Base-by-base conservation (phyloP, 2,888 invertebrate species). In the Ditula angustiorana region DNA sequence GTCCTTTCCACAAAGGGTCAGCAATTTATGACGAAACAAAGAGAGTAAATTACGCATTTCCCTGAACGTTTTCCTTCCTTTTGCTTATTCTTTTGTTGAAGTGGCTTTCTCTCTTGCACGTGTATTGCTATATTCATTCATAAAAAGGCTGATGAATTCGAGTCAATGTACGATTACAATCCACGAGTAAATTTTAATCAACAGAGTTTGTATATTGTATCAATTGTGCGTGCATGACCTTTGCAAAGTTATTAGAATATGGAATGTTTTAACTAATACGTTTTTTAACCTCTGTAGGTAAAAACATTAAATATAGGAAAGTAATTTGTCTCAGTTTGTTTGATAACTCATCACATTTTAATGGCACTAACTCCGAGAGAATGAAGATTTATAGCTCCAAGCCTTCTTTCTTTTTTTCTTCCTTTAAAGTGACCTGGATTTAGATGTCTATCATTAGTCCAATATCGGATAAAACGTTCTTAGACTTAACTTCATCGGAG, bases 121-220 rank as follows among this genome's bases (percentile, higher is more conserved):
- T 30, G 30, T 37, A 60, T 23, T 24, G 49, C 8, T 59, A 49
- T 59, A 5, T 28, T 37, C 35, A 26, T 55, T 55, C 13, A 62
- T 61, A 49, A 56, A 37, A n/a, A 3, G 7, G 21, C 44, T 23
- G 21, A 44, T 19, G 21, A 44, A 11, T 19, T 23, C 44, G 13
- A 44, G 44, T 5, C 30, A 30, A 30, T 10, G 30, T 10, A 30
- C 30, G 30, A 30, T 8, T 30, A 30, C 1, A 8, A 30, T 10
- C 7, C 7, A 8, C 30, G 30, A 30, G 30, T 30, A 8, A 30
- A 30, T 30, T 30, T 30, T 30, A 10, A 30, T 5, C 1, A 30
- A 30, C n/a, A n/a, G 2, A 13, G 10, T 37, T 37, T n/a, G 30
- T 30, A 30, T n/a, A n/a, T n/a, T n/a, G n/a, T n/a, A 30, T 30